Percentiles rank a stretch among this genome's conserved stretches.
Evolutionary conservation across 1,140 invertebrate species (phyloP).

Genomic region (Oppia nitens): DNA sequence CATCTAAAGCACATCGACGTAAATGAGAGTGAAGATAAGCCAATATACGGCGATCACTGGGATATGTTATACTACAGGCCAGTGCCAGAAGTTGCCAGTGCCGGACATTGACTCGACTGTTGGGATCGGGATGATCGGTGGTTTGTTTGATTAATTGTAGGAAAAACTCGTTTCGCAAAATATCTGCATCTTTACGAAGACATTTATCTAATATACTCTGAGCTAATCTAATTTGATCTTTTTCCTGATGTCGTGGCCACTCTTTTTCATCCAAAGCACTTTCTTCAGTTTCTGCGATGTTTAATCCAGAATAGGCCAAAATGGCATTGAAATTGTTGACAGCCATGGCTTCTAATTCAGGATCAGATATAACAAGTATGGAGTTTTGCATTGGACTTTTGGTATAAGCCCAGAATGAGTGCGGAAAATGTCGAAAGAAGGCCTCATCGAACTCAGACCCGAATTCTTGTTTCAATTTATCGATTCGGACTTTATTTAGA

Average conservation of each 20-base stretch:
- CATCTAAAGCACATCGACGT: conserved; percentile 67
- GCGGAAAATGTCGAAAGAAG: conserved; percentile 68
- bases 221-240: conserved; percentile 69
- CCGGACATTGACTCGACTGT: conserved; percentile 62
- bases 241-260: conserved; percentile 35
- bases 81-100: conserved; percentile 84
- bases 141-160: conserved; percentile 85
- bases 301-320: conserved; percentile 64
- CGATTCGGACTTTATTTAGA: conserved; percentile 64
- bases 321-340: conserved; percentile 43
- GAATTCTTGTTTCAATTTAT: conserved; percentile 38
- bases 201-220: conserved; percentile 75
- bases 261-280: not conserved
- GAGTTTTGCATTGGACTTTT: conserved; percentile 58
- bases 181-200: conserved; percentile 57
- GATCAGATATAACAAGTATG: conserved; percentile 61
- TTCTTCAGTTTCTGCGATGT: conserved; percentile 26
- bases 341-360: conserved; percentile 59
- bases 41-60: conserved; percentile 58
- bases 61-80: conserved; percentile 68
- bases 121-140: conserved; percentile 67
- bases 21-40: conserved; percentile 80
- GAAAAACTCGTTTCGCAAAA: conserved; percentile 72
- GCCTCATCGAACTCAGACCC: conserved; percentile 37
- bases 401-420: conserved; percentile 76